Base-by-base conservation (phyloP, 2,113 vertebrate genomes). In the Psammodynastes pulverulentus region DNA sequence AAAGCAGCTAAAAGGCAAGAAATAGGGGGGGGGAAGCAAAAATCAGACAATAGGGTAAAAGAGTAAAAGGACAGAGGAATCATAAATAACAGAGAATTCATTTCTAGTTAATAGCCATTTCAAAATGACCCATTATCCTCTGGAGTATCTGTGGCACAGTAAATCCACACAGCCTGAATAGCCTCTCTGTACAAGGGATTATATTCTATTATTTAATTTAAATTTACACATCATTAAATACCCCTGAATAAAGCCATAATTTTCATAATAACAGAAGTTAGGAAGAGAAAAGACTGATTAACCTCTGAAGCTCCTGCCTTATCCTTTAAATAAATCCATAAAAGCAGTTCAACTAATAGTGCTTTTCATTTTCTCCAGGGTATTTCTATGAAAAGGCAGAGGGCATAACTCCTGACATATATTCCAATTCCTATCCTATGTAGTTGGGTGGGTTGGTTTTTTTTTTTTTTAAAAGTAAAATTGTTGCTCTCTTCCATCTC, bases 181-280 rank as follows among this genome's bases (percentile, higher is more conserved):
- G 48, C 48, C 79, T 48, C 86, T 91, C 54, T 86, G 19, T 91
- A 45, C 17, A 26, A 92, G 62, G 24, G 9, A 93, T 51, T 91
- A 91, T 91, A 52, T 90, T 91, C 72, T 89, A 34, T 91, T 90
- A 84, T 93, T 89, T 86, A 91, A 89, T 94, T 88, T 92, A 89
- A 92, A 87, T 89, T 85, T 87, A 91, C 86, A 87, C 52, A 86
- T 53, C 48, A 88, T 90, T 87, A 93, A 72, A 89, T 89, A 45
- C 85, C 34, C 51, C 85, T 87, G 58, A 91, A 91, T 87, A 84
- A 91, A 72, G 17, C 84, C 46, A 15, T 34, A 89, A 89, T 89
- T 93, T 91, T 91, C 72, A 52, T 72, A 34, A 90, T 90, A 45
- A 88, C 23, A 5, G 49, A 29, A 58, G 46, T 58, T 89, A 89